Conservation (phyloP, 2,888 invertebrate species). For the Oligia fasciuncula region DNA sequence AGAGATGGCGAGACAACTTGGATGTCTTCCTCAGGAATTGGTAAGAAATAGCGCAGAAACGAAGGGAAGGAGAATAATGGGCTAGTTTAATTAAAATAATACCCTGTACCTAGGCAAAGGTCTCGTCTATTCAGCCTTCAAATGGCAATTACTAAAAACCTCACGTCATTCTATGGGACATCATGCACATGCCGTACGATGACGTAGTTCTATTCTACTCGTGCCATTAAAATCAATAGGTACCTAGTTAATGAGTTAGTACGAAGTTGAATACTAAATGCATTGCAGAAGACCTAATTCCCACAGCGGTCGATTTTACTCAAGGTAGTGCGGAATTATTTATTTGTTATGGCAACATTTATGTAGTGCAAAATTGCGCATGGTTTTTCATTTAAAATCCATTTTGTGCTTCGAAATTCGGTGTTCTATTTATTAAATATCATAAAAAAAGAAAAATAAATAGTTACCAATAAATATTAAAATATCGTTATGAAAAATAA, state of each 20-base stretch:
- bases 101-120: neutral
- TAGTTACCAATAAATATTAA: neutral
- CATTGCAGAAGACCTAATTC: constrained; percentile 42
- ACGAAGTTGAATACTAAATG: constrained; percentile 46
- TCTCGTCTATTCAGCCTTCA: constrained; percentile 20
- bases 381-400: too few species aligned
- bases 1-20: neutral
- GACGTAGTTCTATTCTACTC: constrained; percentile 30
- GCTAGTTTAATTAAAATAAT: neutral
- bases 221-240: constrained; percentile 41
- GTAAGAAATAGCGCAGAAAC: neutral
- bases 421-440: too few species aligned
- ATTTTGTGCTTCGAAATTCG: too few species aligned
- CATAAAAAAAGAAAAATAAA: neutral
- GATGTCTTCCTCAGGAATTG: neutral
- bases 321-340: constrained; percentile 20
- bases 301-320: constrained; percentile 48
- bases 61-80: neutral
- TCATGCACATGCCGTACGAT: constrained; percentile 15
- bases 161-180: constrained; percentile 32
- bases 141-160: constrained; percentile 6
- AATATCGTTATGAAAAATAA: neutral
- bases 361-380: neutral
- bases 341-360: constrained; percentile 15
- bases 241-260: constrained; percentile 37